Evolutionary conservation across 1,140 invertebrate species (phyloP), one percentile per base, ranked within the genome.

Genomic region (Eulimnadia texana): DNA sequence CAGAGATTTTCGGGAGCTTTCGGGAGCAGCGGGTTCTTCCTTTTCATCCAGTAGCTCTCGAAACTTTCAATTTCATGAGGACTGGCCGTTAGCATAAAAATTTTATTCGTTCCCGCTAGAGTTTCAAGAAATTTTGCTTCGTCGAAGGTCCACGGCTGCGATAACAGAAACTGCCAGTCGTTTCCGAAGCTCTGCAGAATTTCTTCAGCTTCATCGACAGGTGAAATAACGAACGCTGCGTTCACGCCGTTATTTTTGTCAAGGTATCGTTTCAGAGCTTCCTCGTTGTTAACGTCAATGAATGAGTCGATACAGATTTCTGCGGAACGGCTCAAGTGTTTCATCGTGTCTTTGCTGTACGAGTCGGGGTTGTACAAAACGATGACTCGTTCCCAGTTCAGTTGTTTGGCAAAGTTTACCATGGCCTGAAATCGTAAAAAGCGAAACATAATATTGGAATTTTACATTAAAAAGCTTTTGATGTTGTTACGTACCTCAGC

Each of bases 311-410:
- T 25, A 64, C 66, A 51, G 53, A 61, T 23, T 63, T 61, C 25
- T 64, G 64, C 60, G 13, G 64, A 60, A 22, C 64, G 61, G 13
- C 64, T 64, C 9, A 75, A 65, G 13, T 70, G 66, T 20, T 71
- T 59, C 27, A 65, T 66, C 1, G 67, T 65, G 22, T 62, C 64
- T 3, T 24, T 56, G 13, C 72, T 72, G 64, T 71, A 71, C 1
- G 50, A 62, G 53, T 69, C 68, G 24, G 70, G 66, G 10, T 64
- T 61, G 50, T 72, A 69, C 11, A 76, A 65, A 9, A 72, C 54
- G 28, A 70, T 63, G 19, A 74, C 65, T 49, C 68, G 66, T 49
- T 71, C 64, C 74, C 74, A 75, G 16, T 70, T 50, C 53, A 74
- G 62, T 25, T 66, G 62, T 2, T 69, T 64, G 42, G 72, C 59